Conservation (phyloP, 2,797 vertebrate genomes). For the Enteromius argenteus region DNA sequence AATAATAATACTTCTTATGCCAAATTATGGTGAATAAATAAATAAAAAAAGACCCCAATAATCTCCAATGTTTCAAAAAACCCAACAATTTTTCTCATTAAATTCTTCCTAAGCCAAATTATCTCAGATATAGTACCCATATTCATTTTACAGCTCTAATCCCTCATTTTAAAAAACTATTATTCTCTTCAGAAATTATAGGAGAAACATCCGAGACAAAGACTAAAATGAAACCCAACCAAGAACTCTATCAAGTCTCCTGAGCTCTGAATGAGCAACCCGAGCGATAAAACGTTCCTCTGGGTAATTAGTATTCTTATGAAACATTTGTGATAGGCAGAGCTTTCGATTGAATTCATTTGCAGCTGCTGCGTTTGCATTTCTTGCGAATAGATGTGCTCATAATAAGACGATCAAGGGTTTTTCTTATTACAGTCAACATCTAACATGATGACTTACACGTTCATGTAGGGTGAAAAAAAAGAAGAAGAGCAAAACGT, state of each 20-base stretch:
- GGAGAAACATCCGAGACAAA: not conserved
- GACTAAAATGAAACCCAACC: not conserved
- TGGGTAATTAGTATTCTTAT: slow-evolving; percentile 67
- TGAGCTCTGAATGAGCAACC: slow-evolving; percentile 22
- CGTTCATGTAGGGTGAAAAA: slow-evolving; percentile 63
- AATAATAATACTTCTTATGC: not conserved
- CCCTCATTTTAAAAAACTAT: not conserved
- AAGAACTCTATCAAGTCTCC: slow-evolving; percentile 21
- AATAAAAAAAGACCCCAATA: not conserved
- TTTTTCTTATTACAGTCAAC: slow-evolving; percentile 36
- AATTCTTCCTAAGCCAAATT: not conserved
- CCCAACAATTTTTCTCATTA: not conserved
- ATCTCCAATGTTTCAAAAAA: not conserved
- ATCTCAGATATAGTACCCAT: not conserved
- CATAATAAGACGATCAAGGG: slow-evolving; percentile 40
- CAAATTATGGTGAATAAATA: not conserved
- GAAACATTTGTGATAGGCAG: slow-evolving; percentile 67
- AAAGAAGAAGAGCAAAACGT: not conserved
- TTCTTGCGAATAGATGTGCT: slow-evolving; percentile 38
- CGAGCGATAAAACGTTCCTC: slow-evolving; percentile 44
- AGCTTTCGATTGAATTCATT: slow-evolving; percentile 67
- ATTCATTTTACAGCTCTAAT: not conserved
- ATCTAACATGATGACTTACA: slow-evolving; percentile 36
- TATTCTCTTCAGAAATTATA: slow-evolving; percentile 29
- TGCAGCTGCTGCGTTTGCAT: slow-evolving; percentile 59